Conservation (phyloP, 1,140 invertebrate species). For the Drosophila albomicans region DNA sequence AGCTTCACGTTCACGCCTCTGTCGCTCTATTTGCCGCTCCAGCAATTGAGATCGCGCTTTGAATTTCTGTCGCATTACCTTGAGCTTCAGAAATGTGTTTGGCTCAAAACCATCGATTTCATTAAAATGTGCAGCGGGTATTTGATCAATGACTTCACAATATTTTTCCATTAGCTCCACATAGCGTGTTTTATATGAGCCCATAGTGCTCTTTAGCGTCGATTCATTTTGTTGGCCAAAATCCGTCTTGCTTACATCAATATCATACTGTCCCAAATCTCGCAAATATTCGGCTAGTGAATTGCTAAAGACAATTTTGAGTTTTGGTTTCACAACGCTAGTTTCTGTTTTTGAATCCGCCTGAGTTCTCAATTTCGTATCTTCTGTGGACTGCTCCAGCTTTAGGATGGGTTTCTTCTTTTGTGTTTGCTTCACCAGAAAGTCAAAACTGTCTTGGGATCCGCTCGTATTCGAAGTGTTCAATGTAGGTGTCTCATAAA, state of each 20-base stretch:
- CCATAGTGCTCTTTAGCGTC: slow-evolving; percentile 39
- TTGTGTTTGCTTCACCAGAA: slow-evolving; percentile 32
- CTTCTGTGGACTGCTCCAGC: background rate
- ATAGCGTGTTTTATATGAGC: slow-evolving; percentile 63
- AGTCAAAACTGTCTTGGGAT: slow-evolving; percentile 50
- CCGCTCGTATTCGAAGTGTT: slow-evolving; percentile 21
- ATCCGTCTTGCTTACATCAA: slow-evolving; percentile 59
- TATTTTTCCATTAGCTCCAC: slow-evolving; percentile 80
- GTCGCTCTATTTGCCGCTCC: slow-evolving; percentile 60
- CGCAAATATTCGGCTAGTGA: slow-evolving; percentile 66
- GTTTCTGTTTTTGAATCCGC: background rate
- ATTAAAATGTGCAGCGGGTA: slow-evolving; percentile 73
- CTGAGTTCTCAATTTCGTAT: background rate
- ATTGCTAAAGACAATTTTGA: slow-evolving; percentile 72
- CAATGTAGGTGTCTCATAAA: slow-evolving; percentile 2
- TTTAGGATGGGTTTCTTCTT: background rate
- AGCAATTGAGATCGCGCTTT: slow-evolving; percentile 74
- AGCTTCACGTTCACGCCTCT: slow-evolving; percentile 23
- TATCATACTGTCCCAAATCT: slow-evolving; percentile 68
- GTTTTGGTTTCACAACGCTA: slow-evolving; percentile 39
- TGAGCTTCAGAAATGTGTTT: slow-evolving; percentile 75
- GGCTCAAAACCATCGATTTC: slow-evolving; percentile 71
- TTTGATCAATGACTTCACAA: slow-evolving; percentile 77
- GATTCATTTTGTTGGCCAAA: slow-evolving; percentile 50
- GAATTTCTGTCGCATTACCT: slow-evolving; percentile 77